Evolutionary conservation across 2,888 invertebrate species (phyloP).

Genomic region (Daptonema setosum): DNA sequence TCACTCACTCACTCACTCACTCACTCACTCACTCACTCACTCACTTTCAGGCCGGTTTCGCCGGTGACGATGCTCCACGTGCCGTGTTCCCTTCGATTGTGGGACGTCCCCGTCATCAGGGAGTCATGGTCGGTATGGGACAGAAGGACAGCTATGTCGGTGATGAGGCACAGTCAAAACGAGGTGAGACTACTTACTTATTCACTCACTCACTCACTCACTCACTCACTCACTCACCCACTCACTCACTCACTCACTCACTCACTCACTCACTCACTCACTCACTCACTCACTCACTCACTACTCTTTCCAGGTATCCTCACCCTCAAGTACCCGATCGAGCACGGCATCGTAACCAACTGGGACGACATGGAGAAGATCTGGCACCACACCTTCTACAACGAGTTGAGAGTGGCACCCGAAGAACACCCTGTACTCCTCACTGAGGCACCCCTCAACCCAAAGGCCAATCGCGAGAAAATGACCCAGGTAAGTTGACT

Average conservation of each 20-base stretch:
- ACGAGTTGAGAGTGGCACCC: conserved; percentile 73
- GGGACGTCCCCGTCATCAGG: conserved; percentile 42
- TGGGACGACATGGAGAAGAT: conserved; percentile 98
- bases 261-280: no score
- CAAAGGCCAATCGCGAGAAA: conserved; percentile 66
- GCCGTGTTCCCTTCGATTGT: conserved; percentile 66
- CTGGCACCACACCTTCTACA: conserved; percentile 98
- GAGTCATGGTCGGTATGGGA: conserved; percentile 30
- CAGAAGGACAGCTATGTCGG: conserved; percentile 29
- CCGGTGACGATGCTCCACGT: conserved; percentile 50
- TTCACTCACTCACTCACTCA: no score
- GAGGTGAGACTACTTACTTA: no score
- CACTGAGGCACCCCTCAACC: conserved; percentile 76
- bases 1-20: no score
- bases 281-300: no score
- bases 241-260: no score
- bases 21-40: no score
- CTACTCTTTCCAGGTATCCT: no score
- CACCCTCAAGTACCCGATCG: conserved; percentile 81
- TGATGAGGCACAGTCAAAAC: conserved; percentile 36
- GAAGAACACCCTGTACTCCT: conserved; percentile 77
- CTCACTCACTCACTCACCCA: no score
- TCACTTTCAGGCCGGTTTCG: conserved; percentile 49
- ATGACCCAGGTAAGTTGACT: conserved; percentile 7
- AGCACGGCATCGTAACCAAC: conserved; percentile 89